Evolutionary conservation across 1,140 invertebrate genomes (phyloP).

Genomic region (Aphelinus certus): DNA sequence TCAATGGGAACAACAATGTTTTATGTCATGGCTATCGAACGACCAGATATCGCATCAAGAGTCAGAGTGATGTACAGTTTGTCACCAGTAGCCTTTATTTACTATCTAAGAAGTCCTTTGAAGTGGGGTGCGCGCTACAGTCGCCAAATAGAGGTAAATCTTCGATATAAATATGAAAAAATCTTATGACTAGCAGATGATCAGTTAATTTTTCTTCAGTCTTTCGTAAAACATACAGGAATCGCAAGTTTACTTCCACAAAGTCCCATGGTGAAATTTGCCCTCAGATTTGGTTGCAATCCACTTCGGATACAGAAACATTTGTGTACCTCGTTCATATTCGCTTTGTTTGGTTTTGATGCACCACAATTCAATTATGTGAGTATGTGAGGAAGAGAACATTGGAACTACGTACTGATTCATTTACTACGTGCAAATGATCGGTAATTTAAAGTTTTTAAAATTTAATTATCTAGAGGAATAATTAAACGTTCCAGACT

Average conservation of each 20-base stretch:
- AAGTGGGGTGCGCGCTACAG: conserved; percentile 69
- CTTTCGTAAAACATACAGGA: no score
- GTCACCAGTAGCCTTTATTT: conserved; percentile 70
- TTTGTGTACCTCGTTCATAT: background rate
- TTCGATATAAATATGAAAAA: no score
- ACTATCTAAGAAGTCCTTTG: conserved; percentile 75
- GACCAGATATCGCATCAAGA: conserved; percentile 63
- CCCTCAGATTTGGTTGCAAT: no score
- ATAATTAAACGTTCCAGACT: background rate
- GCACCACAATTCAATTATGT: background rate
- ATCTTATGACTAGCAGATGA: no score
- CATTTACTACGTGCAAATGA: background rate
- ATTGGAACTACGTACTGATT: no score
- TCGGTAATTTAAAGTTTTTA: background rate
- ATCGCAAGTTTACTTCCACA: no score
- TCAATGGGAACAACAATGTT: conserved; percentile 72
- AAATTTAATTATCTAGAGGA: background rate
- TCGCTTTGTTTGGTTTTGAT: background rate
- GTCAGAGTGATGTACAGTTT: conserved; percentile 64
- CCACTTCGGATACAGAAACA: no score
- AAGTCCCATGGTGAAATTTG: no score
- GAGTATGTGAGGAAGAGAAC: background rate
- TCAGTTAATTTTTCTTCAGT: no score
- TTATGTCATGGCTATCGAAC: conserved; percentile 69
- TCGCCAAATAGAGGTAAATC: conserved; percentile 66